A percentile compares a stretch with the other conserved stretches of the same genome.
These are phyloP conservation scores for Agelas oroides DNA, from an alignment of 37 sponge, comb jelly and placozoan genomes.

Conservation along the genomic window DNA sequence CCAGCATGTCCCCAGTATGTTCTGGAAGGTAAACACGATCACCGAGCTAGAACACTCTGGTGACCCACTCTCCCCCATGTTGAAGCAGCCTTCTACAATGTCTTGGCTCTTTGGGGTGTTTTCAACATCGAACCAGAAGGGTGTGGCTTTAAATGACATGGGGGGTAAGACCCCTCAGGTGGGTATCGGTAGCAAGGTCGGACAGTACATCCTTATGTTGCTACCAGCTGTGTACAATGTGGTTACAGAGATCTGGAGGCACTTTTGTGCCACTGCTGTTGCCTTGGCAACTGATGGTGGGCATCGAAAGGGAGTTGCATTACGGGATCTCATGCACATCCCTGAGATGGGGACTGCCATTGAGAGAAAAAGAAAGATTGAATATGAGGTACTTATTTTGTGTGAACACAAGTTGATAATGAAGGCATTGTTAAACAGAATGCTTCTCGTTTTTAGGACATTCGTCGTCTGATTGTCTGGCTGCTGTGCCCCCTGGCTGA, in stretches of 20 bases:
- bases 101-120: conserved; percentile 62
- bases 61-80: not conserved
- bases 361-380: conserved; percentile 2
- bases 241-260: conserved; percentile 49
- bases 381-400: conserved; percentile 3
- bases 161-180: not conserved
- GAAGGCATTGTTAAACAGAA: too few relatives aligned
- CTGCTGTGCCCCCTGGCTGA: conserved; percentile 26
- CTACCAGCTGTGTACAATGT: conserved; percentile 49
- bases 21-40: conserved; percentile 7
- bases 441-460: conserved; percentile 44
- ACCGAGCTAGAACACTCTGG: not conserved
- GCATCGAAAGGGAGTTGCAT: not conserved
- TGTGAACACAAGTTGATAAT: not conserved
- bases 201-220: conserved; percentile 29
- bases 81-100: conserved; percentile 40
- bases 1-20: conserved; percentile 16
- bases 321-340: not conserved
- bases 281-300: not conserved
- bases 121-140: conserved; percentile 16
- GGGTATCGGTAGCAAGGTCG: conserved; percentile 32
- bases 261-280: not conserved
- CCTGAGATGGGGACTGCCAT: not conserved
- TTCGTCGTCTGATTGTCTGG: conserved; percentile 15
- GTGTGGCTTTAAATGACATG: not conserved